These are phyloP conservation scores for crab-eating macaque (Macaca fascicularis) DNA, from an alignment of 2,113 vertebrate species.

Conservation along the genomic window DNA sequence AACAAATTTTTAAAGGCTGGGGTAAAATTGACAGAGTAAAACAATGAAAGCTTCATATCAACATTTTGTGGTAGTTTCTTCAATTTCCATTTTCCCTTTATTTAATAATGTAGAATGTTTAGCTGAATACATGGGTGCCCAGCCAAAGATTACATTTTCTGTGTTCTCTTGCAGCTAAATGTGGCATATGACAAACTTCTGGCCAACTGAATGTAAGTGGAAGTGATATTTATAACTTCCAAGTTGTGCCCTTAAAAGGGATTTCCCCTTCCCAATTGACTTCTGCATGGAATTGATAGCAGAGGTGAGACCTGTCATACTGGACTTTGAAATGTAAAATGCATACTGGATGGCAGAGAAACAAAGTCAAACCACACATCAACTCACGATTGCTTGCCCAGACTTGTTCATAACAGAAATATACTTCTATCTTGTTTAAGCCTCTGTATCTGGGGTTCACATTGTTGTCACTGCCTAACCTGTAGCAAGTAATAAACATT, in stretches of 20 bases:
- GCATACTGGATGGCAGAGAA: background rate
- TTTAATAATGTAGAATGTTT: background rate
- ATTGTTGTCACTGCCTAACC: background rate
- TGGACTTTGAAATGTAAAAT: background rate
- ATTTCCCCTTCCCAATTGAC: background rate
- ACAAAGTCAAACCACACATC: background rate
- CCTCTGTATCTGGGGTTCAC: background rate
- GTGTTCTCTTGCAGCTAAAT: background rate
- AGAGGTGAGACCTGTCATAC: background rate
- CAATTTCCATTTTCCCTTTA: background rate
- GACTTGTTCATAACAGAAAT: background rate
- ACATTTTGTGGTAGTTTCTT: background rate
- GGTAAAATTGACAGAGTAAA: background rate
- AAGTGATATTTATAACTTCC: background rate
- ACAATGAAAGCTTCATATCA: constrained; percentile 12
- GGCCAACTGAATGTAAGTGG: background rate
- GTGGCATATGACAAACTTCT: background rate
- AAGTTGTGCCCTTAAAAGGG: background rate
- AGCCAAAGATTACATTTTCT: background rate
- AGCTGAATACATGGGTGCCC: background rate
- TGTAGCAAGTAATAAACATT: background rate
- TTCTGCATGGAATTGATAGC: background rate
- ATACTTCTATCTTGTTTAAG: background rate
- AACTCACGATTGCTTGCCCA: background rate
- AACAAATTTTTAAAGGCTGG: background rate